Evolutionary conservation across 2,888 invertebrate genomes (phyloP).

Genomic region (Eubasilissa splendida): DNA sequence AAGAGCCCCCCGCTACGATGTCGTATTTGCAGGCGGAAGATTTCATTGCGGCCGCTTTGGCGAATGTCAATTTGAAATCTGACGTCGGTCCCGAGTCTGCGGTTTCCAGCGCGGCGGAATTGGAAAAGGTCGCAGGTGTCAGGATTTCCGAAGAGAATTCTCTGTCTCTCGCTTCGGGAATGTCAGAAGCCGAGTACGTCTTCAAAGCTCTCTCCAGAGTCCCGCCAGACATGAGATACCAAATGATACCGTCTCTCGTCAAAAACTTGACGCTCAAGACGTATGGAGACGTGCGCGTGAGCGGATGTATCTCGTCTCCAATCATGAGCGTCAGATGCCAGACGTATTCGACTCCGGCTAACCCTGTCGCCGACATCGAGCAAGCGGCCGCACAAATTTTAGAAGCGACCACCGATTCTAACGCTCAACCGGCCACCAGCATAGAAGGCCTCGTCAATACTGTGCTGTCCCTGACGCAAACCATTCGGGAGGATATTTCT

Average conservation of each 20-base stretch:
- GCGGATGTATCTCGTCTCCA: conserved; percentile 31
- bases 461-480: conserved; percentile 26
- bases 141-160: background rate
- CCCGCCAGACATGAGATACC: conserved; percentile 34
- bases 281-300: conserved; percentile 31
- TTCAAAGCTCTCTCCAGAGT: conserved; percentile 35
- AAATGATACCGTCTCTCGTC: conserved; percentile 35
- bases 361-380: background rate
- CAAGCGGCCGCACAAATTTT: conserved; percentile 31
- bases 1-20: conserved; percentile 12
- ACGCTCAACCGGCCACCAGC: conserved; percentile 16
- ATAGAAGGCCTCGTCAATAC: conserved; percentile 36
- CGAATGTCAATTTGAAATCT: background rate
- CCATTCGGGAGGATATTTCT: conserved; percentile 10
- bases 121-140: background rate
- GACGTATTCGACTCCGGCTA: background rate
- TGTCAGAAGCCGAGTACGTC: conserved; percentile 40
- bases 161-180: background rate
- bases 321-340: conserved; percentile 36
- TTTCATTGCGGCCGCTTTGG: conserved; percentile 22
- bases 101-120: background rate
- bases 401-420: conserved; percentile 9
- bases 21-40: conserved; percentile 21
- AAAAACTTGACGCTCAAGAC: conserved; percentile 34
- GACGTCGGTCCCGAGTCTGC: background rate